Evolutionary conservation across 1,140 invertebrate species (phyloP).

Genomic region (Ectropis grisescens): DNA sequence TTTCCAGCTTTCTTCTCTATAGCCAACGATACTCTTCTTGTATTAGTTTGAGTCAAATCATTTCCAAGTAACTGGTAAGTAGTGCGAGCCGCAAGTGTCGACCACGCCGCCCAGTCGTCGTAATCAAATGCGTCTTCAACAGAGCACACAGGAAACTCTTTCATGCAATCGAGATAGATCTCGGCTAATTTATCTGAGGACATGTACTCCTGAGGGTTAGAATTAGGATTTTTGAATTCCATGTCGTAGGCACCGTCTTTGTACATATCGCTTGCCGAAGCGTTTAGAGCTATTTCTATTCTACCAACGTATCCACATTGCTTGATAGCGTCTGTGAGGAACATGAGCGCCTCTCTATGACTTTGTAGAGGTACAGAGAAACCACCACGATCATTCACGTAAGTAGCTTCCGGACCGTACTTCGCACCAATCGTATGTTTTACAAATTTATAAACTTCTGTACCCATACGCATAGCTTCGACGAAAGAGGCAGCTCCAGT

Average conservation of each 20-base stretch:
- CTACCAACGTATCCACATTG: constrained; percentile 93
- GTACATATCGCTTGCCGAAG: constrained; percentile 94
- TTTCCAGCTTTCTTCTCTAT: constrained; percentile 97
- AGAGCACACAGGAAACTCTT: constrained; percentile 93
- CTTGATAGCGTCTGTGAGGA: constrained; percentile 92
- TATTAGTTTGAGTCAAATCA: constrained; percentile 90
- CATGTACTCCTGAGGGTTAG: constrained; percentile 83
- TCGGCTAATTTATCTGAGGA: constrained; percentile 85
- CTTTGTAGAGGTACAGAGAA: constrained; percentile 96
- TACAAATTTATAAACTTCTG: constrained; percentile 95
- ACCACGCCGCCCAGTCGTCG: constrained; percentile 96
- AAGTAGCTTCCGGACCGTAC: constrained; percentile 91
- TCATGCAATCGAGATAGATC: constrained; percentile 90
- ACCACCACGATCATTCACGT: constrained; percentile 97
- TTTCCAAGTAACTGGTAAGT: constrained; percentile 92
- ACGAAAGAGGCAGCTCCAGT: constrained; percentile 89
- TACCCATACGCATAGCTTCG: constrained; percentile 97
- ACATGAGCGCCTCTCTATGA: constrained; percentile 89
- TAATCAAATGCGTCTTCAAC: constrained; percentile 98
- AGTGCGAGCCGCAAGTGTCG: constrained; percentile 80
- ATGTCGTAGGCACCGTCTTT: constrained; percentile 92
- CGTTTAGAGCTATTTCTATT: constrained; percentile 95
- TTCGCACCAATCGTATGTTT: constrained; percentile 92
- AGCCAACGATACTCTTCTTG: constrained; percentile 90
- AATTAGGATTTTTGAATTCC: constrained; percentile 96